These are phyloP conservation scores for Bubo bubo DNA, from an alignment of 2,113 vertebrate genomes.

Conservation along the genomic window DNA sequence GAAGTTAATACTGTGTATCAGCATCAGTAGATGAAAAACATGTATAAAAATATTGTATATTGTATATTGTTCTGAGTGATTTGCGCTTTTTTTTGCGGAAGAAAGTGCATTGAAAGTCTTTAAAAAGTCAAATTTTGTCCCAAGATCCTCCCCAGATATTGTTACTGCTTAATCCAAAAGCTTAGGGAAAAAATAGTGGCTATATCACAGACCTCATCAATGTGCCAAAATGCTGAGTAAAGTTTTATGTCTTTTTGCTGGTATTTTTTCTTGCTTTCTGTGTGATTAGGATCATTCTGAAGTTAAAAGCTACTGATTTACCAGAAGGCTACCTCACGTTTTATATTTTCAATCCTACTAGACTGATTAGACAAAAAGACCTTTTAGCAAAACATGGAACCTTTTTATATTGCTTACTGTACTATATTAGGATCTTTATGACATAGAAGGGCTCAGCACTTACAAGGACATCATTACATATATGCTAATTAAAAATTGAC, in stretches of 20 bases:
- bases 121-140: not conserved
- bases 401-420: not conserved
- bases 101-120: not conserved
- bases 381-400: not conserved
- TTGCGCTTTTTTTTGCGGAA: not conserved
- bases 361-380: not conserved
- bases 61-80: not conserved
- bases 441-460: not conserved
- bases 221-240: slow-evolving; percentile 21
- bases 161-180: not conserved
- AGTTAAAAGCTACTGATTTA: slow-evolving; percentile 20
- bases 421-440: not conserved
- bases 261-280: not conserved
- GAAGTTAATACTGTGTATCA: not conserved
- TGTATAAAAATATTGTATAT: not conserved
- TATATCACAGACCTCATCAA: not conserved
- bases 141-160: not conserved
- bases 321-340: not conserved
- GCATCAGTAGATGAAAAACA: not conserved
- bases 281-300: not conserved
- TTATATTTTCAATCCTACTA: not conserved
- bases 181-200: not conserved
- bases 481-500: slow-evolving; percentile 61
- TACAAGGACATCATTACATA: not conserved
- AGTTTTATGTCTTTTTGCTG: not conserved